Conservation (phyloP, 2,113 vertebrate species). For the Terrapene triunguis region DNA sequence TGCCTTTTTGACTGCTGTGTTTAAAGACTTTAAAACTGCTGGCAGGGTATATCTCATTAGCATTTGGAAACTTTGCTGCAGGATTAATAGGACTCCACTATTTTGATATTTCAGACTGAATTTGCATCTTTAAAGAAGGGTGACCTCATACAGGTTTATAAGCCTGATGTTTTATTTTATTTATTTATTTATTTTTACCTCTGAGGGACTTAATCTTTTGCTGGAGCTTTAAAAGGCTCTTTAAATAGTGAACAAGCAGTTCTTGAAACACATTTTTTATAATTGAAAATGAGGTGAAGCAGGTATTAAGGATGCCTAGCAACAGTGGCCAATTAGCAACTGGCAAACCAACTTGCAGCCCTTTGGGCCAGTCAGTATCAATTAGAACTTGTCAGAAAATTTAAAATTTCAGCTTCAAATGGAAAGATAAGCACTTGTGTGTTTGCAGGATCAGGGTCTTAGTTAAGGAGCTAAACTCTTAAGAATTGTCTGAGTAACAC, state of each 20-base stretch:
- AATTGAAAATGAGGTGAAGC: background rate
- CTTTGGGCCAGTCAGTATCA: background rate
- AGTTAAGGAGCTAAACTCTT: background rate
- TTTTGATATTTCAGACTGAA: background rate
- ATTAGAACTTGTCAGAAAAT: background rate
- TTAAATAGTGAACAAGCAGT: background rate
- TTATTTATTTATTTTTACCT: background rate
- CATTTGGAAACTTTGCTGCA: background rate
- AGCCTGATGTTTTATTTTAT: background rate
- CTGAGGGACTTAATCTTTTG: background rate
- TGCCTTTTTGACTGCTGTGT: background rate
- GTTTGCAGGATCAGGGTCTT: background rate
- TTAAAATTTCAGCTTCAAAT: background rate
- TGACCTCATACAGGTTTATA: background rate
- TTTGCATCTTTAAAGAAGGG: conserved; percentile 1
- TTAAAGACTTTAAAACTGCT: background rate
- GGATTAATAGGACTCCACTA: background rate
- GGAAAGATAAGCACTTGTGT: background rate
- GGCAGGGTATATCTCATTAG: background rate
- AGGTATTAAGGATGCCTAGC: background rate
- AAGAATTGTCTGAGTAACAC: background rate
- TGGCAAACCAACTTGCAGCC: background rate
- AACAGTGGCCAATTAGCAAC: background rate
- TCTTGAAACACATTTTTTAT: background rate
- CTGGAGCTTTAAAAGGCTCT: background rate